These are phyloP conservation scores for Eustalomyia histrio DNA, from an alignment of 2,888 invertebrate species.

Conservation along the genomic window DNA sequence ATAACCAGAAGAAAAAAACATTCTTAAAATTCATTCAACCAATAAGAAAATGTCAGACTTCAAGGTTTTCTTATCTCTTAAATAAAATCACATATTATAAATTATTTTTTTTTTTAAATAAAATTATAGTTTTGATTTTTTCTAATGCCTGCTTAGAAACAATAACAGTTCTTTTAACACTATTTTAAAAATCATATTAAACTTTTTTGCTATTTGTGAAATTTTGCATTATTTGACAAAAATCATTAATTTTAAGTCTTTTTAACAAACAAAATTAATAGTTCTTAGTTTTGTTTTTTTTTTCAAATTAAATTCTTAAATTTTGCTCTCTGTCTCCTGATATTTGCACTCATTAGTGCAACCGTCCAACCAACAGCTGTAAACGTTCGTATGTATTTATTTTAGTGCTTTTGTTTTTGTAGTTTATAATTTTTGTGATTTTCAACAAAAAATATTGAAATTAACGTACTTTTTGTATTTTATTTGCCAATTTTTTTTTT, in stretches of 20 bases:
- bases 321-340: constrained; percentile 8
- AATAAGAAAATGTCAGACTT: constrained; percentile 56
- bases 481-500: constrained; percentile 27
- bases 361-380: constrained; percentile 1
- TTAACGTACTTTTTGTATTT: constrained; percentile 3
- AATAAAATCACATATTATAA: constrained; percentile 38
- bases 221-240: constrained; percentile 31
- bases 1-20: constrained; percentile 45
- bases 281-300: constrained; percentile 14
- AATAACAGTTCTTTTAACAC: constrained; percentile 51
- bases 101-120: constrained; percentile 31
- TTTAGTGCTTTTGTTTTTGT: not conserved
- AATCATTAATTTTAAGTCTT: constrained; percentile 38
- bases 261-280: constrained; percentile 31
- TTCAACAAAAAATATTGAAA: constrained; percentile 42
- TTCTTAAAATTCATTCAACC: constrained; percentile 58
- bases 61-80: constrained; percentile 53
- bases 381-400: not conserved
- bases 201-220: constrained; percentile 22
- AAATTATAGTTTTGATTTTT: constrained; percentile 18
- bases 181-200: too few relatives aligned
- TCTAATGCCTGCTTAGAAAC: constrained; percentile 29
- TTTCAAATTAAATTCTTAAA: constrained; percentile 5
- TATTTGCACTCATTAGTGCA: constrained; percentile 13
- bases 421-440: constrained; percentile 14